Percentiles rank a stretch among this genome's conserved stretches.
Evolutionary conservation across 2,888 invertebrate genomes (phyloP).

Genomic region (Pharmacophagus antenor): DNA sequence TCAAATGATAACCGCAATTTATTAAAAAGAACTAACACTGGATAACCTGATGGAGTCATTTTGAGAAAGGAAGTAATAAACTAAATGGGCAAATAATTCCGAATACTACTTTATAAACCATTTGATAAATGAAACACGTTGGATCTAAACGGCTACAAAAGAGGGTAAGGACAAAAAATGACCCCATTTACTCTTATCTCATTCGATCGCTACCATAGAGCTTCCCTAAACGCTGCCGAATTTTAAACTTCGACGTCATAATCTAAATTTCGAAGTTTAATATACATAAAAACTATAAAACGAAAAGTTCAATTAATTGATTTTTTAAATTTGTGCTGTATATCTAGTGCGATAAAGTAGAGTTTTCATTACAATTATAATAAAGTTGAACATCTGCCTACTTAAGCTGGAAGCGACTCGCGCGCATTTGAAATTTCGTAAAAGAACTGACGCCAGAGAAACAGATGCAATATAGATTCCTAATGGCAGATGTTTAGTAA

Average conservation of each 20-base stretch:
- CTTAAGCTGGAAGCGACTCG: slow-evolving; percentile 60
- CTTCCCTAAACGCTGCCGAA: slow-evolving; percentile 62
- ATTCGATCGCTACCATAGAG: slow-evolving; percentile 62
- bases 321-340: slow-evolving; percentile 37
- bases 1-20: not conserved
- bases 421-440: slow-evolving; percentile 74
- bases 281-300: slow-evolving; percentile 43
- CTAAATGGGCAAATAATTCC: slow-evolving; percentile 51
- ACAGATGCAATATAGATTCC: slow-evolving; percentile 80
- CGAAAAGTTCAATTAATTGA: slow-evolving; percentile 32
- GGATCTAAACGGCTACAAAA: slow-evolving; percentile 58
- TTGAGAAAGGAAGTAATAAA: slow-evolving; percentile 65
- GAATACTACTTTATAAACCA: slow-evolving; percentile 50
- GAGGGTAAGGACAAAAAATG: slow-evolving; percentile 66
- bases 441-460: slow-evolving; percentile 57
- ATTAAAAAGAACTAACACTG: not conserved
- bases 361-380: slow-evolving; percentile 34
- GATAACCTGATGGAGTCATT: slow-evolving; percentile 56
- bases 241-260: slow-evolving; percentile 76
- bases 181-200: slow-evolving; percentile 71
- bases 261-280: slow-evolving; percentile 58
- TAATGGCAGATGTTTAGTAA: slow-evolving; percentile 77
- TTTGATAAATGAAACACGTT: slow-evolving; percentile 69
- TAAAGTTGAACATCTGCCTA: slow-evolving; percentile 69
- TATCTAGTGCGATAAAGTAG: slow-evolving; percentile 37